These are phyloP conservation scores for Macrosoma leucophasiata DNA, from an alignment of 2,888 invertebrate species.

Conservation along the genomic window DNA sequence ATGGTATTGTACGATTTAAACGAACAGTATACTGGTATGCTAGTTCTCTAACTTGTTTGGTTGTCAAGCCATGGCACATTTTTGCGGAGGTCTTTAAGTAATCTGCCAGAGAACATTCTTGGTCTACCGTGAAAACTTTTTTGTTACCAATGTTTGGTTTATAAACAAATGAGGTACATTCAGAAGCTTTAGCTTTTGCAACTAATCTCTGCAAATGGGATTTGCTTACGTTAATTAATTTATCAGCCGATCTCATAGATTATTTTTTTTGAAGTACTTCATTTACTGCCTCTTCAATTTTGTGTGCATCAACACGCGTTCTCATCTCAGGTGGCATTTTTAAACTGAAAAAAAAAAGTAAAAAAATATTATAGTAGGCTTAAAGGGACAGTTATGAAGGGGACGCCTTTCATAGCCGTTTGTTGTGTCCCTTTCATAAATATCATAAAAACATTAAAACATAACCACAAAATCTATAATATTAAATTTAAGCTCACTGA, in stretches of 20 bases:
- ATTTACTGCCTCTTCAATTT: conserved; percentile 19
- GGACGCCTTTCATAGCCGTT: conserved; percentile 8
- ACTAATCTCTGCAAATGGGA: conserved; percentile 18
- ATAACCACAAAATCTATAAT: conserved; percentile 7
- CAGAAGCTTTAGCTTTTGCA: conserved; percentile 13
- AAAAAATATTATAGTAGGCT: conserved; percentile 2
- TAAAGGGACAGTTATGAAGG: conserved; percentile 7
- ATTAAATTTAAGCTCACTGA: conserved; percentile 5
- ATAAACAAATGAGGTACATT: conserved; percentile 18
- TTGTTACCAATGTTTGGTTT: conserved; percentile 18
- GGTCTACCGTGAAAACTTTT: conserved; percentile 18
- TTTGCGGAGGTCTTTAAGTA: conserved; percentile 21
- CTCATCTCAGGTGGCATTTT: conserved; percentile 16
- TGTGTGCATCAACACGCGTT: conserved; percentile 13
- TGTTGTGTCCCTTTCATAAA: conserved; percentile 12
- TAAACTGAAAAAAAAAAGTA: conserved; percentile 4
- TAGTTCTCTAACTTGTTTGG: conserved; percentile 22
- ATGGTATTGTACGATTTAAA: conserved; percentile 10
- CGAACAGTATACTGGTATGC: conserved; percentile 20
- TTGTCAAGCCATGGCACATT: conserved; percentile 21
- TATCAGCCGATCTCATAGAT: conserved; percentile 12
- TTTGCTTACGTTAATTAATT: conserved; percentile 14
- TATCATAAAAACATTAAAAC: conserved; percentile 8
- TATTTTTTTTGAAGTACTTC: no score
- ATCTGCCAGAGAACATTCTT: conserved; percentile 20